Base-by-base conservation (phyloP, 2,888 invertebrate species). In the Torymus auratus region DNA sequence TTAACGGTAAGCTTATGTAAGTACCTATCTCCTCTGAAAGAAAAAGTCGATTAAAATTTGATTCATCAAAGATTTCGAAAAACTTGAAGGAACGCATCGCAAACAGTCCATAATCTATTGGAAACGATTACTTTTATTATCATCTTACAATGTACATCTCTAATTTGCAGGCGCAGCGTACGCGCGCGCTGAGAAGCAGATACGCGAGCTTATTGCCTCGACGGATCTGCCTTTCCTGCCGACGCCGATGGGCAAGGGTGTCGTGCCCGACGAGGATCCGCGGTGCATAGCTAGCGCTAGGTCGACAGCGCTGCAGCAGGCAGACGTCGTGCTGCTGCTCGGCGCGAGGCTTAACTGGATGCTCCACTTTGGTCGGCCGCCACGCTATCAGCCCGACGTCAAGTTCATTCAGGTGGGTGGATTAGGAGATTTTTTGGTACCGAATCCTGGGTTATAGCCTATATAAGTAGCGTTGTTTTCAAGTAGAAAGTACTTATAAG, bases 261-360 rank as follows among this genome's bases (percentile, higher is more conserved):
- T 96, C 7, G 95, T 96, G 0, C 92, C 93, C 5, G 96, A 96
- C 88, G 92, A 91, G 55, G 94, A 95, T 0, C 86, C 91, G 12
- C 93, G 94, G 84, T 97, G 96, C 90, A 96, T 98, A n/a, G 94
- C 96, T 0, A 93, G 97, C 10, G 98, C 98, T 1, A 93, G 98
- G 76, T 98, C 98, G 0, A 91, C 93, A 81, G 99, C 98, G 0
- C 91, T 99, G 71, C 94, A 95, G 86, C 94, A 96, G 85, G 96
- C 98, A 0, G 99, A 99, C 91, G 96, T 97, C 0, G 93, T 99
- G 2, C 87, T 99, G 2, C 91, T 98, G 70, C 91, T 98, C 58
- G 99, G 99, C 0, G 99, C 98, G 0, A 92, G 99, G 58, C 93
- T 99, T 17, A 99, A 99, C 92, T 99, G 99, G 99, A 99, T 99